Conservation (phyloP, 1,140 invertebrate genomes). For the Conopomorpha cramerella region DNA sequence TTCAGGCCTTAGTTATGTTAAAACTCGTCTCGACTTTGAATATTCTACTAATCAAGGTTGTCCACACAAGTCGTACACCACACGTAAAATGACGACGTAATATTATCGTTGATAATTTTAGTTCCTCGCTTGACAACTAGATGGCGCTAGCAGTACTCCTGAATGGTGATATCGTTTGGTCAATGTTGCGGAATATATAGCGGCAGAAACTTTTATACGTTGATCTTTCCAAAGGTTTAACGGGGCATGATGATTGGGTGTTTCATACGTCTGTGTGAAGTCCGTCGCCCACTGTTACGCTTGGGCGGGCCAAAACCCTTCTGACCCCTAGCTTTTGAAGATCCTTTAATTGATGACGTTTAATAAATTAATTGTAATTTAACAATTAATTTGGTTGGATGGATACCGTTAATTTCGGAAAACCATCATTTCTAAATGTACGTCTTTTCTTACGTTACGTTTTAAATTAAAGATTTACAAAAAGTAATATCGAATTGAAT, state of each 20-base stretch:
- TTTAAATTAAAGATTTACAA: background rate
- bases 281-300: constrained; percentile 46
- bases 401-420: background rate
- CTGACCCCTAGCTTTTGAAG: constrained; percentile 30
- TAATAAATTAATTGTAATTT: background rate
- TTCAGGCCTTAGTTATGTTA: background rate
- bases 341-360: constrained; percentile 10
- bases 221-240: constrained; percentile 43
- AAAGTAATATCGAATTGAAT: background rate
- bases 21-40: background rate
- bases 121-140: constrained; percentile 5
- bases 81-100: background rate
- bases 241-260: constrained; percentile 46
- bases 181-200: constrained; percentile 1
- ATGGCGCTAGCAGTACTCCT: constrained; percentile 19
- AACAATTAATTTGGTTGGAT: background rate
- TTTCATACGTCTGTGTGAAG: constrained; percentile 31
- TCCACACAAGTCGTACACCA: no score
- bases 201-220: background rate
- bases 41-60: no score
- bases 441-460: background rate
- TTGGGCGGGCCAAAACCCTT: constrained; percentile 33
- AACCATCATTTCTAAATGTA: background rate
- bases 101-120: background rate
- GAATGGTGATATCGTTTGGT: constrained; percentile 16